Conservation (phyloP, 2,113 vertebrate genomes). For the Clarias batrachus region DNA sequence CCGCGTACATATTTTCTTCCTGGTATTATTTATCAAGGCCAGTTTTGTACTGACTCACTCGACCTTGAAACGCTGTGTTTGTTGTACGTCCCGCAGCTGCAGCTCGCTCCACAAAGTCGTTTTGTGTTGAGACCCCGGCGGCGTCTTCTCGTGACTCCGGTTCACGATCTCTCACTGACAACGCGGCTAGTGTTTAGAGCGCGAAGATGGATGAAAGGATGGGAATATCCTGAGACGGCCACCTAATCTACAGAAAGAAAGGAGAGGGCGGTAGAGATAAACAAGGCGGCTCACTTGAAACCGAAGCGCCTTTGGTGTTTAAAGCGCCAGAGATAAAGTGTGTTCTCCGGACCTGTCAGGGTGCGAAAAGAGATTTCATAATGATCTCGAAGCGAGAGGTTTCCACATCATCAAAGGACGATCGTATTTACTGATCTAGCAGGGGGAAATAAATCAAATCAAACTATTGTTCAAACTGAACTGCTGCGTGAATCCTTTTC, state of each 20-base stretch:
- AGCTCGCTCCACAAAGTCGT: not conserved
- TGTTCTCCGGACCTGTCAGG: not conserved
- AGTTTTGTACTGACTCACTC: not conserved
- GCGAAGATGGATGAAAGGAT: not conserved
- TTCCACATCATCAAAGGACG: too few relatives aligned
- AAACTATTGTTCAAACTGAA: not conserved
- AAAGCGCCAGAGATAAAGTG: not conserved
- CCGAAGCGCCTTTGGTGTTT: not conserved
- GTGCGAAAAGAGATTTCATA: not conserved
- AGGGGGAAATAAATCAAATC: too few relatives aligned
- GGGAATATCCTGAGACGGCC: too few relatives aligned
- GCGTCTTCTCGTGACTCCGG: constrained; percentile 3
- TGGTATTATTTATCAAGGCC: not conserved
- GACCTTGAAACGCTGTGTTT: not conserved
- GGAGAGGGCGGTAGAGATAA: not conserved
- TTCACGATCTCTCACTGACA: constrained; percentile 13
- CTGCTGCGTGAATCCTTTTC: not conserved
- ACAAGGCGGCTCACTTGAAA: not conserved
- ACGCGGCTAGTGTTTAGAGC: not conserved
- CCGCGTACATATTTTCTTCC: not conserved
- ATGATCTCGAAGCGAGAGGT: too few relatives aligned
- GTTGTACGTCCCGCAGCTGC: constrained; percentile 23
- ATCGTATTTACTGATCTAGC: not conserved
- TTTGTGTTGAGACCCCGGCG: constrained; percentile 4
- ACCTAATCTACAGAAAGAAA: not conserved